phyloP scores from a whole-genome alignment of 2,797 vertebrate genomes.

The Rousettus madagascariensis region DNA sequence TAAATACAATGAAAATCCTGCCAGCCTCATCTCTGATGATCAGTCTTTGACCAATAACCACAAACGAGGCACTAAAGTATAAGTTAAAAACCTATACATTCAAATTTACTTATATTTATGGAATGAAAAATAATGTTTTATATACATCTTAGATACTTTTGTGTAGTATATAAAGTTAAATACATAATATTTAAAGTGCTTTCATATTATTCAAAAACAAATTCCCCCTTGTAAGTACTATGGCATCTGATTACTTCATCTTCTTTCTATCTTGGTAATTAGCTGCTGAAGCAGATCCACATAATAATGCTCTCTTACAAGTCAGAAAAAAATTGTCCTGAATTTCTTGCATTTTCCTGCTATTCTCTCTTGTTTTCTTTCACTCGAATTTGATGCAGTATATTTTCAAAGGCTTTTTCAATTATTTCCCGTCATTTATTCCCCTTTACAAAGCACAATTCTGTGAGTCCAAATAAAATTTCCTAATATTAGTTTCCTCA shows the following conservation, averaged over 20 bases:
- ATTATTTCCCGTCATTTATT: neutral
- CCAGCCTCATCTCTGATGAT: neutral
- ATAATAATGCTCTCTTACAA: neutral
- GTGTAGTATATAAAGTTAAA: neutral
- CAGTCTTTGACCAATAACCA: neutral
- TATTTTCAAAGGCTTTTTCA: slow-evolving; percentile 30
- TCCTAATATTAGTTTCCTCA: neutral
- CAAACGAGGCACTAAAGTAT: neutral
- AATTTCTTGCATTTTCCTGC: neutral
- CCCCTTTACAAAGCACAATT: neutral
- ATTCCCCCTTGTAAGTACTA: neutral
- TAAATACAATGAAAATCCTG: slow-evolving; percentile 27
- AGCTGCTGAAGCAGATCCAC: neutral
- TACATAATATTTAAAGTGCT: neutral
- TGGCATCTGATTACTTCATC: neutral
- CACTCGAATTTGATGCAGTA: neutral
- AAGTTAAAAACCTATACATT: neutral
- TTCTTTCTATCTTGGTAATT: slow-evolving; percentile 3
- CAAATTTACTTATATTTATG: neutral
- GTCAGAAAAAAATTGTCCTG: neutral
- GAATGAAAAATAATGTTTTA: slow-evolving; percentile 18
- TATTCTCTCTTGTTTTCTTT: slow-evolving; percentile 18
- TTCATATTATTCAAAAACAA: slow-evolving; percentile 17
- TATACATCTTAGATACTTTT: neutral
- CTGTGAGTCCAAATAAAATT: slow-evolving; percentile 27